Conservation (phyloP, 2,113 vertebrate genomes). For the Psittacus erithacus region DNA sequence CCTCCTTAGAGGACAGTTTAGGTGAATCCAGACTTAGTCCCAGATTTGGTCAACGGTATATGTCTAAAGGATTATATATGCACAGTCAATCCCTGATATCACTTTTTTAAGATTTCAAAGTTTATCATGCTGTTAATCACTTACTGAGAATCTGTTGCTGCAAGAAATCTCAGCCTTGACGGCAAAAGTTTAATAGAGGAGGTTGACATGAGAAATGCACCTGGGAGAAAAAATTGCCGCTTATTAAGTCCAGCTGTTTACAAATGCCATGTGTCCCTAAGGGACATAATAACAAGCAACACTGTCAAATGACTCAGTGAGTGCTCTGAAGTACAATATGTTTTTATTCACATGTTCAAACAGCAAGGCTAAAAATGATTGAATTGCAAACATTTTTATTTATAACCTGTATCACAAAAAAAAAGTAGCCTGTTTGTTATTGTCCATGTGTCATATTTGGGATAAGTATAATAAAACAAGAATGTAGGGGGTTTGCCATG, state of each 20-base stretch:
- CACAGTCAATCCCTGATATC: background rate
- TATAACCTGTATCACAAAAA: background rate
- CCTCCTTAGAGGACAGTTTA: background rate
- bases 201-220: background rate
- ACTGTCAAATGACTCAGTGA: background rate
- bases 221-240: background rate
- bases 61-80: background rate
- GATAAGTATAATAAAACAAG: no score
- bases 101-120: background rate
- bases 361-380: background rate
- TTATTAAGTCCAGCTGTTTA: background rate
- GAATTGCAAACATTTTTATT: background rate
- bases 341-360: background rate
- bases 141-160: background rate
- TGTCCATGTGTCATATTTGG: no score
- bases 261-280: background rate
- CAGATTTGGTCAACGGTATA: background rate
- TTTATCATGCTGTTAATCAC: background rate
- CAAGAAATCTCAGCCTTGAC: background rate
- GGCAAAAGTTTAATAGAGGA: background rate
- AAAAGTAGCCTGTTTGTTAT: background rate
- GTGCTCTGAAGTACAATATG: background rate
- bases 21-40: background rate
- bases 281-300: background rate
- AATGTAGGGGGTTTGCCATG: no score